Base-by-base conservation (phyloP, 2,797 vertebrate genomes). In the Lemur catta region DNA sequence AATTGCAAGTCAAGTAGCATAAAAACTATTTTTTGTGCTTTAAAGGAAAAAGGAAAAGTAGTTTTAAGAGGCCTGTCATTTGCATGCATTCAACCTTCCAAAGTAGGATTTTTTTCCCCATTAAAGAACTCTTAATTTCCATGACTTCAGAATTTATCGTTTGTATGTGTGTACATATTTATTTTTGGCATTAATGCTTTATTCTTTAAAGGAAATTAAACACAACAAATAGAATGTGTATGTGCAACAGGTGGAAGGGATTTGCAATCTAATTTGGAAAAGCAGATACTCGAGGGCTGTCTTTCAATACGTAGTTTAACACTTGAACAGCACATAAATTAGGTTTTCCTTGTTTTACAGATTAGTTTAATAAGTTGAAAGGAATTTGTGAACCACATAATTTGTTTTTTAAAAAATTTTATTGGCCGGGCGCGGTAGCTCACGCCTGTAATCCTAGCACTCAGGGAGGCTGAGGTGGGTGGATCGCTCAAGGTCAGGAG, bases 61-160 rank as follows among this genome's bases (percentile, higher is more conserved):
- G 10, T 71, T 80, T 94, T 80, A 94, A 76, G 79, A 93, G 55
- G 6, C 48, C 6, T 74, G 3, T 74, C 11, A 80, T 93, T 80
- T 91, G 57, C 80, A 80, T 88, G 84, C n/a, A 41, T 59, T 91
- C 24, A 59, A 17, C 78, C 61, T 91, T 94, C 46, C 86, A 67
- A 96, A 84, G 15, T 75, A 95, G 74, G 38, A n/a, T 33, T 71
- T 67, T 85, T 33, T 38, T 10, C 3, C 72, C 26, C 35, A 74
- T 88, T 88, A 85, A 82, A 94, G 52, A 72, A 38, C 55, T 91
- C 52, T 84, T 97, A 84, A 84, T 94, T 90, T 94, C 72, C 57
- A 75, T n/a, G 63, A 46, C 33, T 93, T 50, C n/a, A 50, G 90
- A 94, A 72, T 89, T 93, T 90, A 10, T 76, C 74, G 55, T 65